A percentile compares a stretch with the other conserved stretches of the same genome.
These are phyloP conservation scores for Entomobrya proxima DNA, from an alignment of 2,888 invertebrate genomes.

Conservation along the genomic window DNA sequence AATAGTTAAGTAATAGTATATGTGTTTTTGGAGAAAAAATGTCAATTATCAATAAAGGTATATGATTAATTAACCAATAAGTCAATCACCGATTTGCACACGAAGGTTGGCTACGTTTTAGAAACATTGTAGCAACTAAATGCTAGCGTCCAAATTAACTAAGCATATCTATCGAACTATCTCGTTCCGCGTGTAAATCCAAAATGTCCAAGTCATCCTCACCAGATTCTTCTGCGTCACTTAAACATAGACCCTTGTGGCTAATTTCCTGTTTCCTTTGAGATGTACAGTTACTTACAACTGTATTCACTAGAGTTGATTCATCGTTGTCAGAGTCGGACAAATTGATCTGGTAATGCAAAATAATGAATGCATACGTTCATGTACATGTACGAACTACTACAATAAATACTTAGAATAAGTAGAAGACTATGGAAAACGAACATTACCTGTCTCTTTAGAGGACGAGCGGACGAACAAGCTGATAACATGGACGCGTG, in stretches of 20 bases:
- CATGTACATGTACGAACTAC: background rate
- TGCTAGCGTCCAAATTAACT: background rate
- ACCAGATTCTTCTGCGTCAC: background rate
- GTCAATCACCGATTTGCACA: too few relatives aligned
- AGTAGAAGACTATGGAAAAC: background rate
- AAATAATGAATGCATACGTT: background rate
- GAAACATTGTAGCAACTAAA: too few relatives aligned
- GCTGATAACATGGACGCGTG: too few relatives aligned
- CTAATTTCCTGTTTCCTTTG: background rate
- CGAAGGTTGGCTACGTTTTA: too few relatives aligned
- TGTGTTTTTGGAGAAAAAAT: too few relatives aligned
- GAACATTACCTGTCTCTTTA: too few relatives aligned
- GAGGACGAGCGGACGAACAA: too few relatives aligned
- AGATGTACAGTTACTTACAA: background rate
- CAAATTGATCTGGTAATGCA: background rate
- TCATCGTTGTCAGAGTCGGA: background rate
- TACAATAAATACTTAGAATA: background rate
- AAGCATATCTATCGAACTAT: background rate
- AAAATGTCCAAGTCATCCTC: conserved; percentile 1
- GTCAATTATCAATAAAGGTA: too few relatives aligned
- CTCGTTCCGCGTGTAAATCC: background rate
- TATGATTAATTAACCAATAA: too few relatives aligned
- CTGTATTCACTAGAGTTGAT: background rate
- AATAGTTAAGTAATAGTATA: too few relatives aligned
- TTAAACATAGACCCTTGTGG: background rate